Evolutionary conservation across 2,113 vertebrate genomes (phyloP).

Genomic region (Catharus minimus): DNA sequence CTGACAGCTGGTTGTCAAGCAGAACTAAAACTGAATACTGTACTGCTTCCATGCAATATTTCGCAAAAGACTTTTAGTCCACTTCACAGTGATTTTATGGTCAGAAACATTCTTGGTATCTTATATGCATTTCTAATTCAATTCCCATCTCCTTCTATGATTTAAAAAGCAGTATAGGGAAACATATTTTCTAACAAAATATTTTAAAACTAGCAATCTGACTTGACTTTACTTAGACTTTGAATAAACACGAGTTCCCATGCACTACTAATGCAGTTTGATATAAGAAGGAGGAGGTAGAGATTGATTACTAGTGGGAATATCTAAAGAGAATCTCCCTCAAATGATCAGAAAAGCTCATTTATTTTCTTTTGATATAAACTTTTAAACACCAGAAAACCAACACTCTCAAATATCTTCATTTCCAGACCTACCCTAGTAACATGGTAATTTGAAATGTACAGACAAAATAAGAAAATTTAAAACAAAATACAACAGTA

Average conservation of each 20-base stretch:
- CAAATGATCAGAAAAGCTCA: not conserved
- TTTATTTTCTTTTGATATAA: not conserved
- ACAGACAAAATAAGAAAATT: not conserved
- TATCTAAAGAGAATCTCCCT: not conserved
- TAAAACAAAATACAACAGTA: not conserved
- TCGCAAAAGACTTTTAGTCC: not conserved
- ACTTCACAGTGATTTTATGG: not conserved
- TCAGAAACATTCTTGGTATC: not conserved
- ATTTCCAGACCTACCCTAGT: not conserved
- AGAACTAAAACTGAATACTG: not conserved
- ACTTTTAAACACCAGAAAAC: not conserved
- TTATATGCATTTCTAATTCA: not conserved
- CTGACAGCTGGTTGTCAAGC: not conserved
- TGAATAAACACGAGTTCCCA: not conserved
- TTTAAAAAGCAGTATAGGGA: not conserved
- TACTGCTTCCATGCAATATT: not conserved
- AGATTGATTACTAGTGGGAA: not conserved
- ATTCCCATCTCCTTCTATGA: not conserved
- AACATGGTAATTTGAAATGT: not conserved
- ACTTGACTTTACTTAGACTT: not conserved
- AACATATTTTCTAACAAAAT: not conserved
- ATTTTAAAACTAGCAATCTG: not conserved
- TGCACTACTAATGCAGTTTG: not conserved
- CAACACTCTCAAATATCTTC: not conserved
- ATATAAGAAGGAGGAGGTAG: not conserved